A percentile compares a stretch with the other conserved stretches of the same genome.
Conservation (phyloP, 2,888 invertebrate species). For the Ennomos quercinarius region DNA sequence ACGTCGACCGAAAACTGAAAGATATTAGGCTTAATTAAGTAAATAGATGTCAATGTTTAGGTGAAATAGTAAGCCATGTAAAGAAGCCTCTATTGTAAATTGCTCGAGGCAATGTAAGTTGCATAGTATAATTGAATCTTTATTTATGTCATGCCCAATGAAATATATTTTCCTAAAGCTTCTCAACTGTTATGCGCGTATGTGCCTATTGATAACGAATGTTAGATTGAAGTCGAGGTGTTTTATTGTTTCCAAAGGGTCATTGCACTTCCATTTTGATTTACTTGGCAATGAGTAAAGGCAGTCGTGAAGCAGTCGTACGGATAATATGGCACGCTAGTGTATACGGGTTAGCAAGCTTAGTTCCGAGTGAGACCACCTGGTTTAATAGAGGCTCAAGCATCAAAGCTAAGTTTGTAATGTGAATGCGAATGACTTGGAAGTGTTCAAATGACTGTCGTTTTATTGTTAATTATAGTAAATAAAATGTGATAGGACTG, state of each 20-base stretch:
- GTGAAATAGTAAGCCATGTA: constrained; percentile 52
- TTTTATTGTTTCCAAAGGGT: constrained; percentile 61
- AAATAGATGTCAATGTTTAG: constrained; percentile 61
- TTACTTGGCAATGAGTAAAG: constrained; percentile 59
- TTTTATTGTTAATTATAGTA: constrained; percentile 65
- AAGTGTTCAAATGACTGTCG: constrained; percentile 74
- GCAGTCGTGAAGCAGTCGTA: constrained; percentile 29
- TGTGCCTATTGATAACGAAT: constrained; percentile 75
- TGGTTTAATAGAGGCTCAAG: neutral
- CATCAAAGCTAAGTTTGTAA: constrained; percentile 41
- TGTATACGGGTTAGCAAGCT: constrained; percentile 11
- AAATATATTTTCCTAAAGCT: constrained; percentile 76
- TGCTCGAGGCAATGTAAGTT: constrained; percentile 67
- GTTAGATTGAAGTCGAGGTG: constrained; percentile 64
- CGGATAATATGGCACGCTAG: constrained; percentile 37
- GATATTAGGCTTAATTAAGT: constrained; percentile 66
- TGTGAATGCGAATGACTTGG: constrained; percentile 50
- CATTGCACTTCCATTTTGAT: constrained; percentile 69
- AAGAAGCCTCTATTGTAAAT: constrained; percentile 61
- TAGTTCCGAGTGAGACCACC: neutral
- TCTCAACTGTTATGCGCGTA: constrained; percentile 69
- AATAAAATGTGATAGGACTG: constrained; percentile 77
- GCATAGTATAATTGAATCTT: constrained; percentile 69
- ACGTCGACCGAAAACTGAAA: constrained; percentile 54
- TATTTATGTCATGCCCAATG: constrained; percentile 69